Evolutionary conservation across 2,113 vertebrate genomes (phyloP), one percentile per base, ranked within the genome.

Genomic region (Xerus inauris): DNA sequence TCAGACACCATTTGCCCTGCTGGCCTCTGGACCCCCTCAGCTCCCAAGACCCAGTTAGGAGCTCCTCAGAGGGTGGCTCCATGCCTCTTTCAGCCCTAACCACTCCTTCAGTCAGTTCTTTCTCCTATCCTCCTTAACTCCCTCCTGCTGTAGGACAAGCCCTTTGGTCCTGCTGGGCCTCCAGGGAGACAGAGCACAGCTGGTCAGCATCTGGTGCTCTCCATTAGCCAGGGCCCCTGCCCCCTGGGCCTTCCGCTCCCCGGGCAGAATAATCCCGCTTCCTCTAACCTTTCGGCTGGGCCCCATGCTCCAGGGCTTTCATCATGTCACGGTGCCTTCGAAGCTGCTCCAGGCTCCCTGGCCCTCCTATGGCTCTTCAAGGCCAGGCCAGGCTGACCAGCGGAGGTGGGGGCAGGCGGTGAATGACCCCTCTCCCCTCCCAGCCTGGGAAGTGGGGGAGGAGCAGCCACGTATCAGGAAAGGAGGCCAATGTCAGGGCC

Each of bases 181-280:
- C 95, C 89, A 75, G 97, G 97, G 97, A 96, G 83, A 94, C 80
- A 20, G 86, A 62, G 73, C 88, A 97, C 97, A 98, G 97, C 97
- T 98, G 97, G 97, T 65, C 97, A 96, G 97, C 97, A 98, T 97
- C 97, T 98, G 97, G 96, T 45, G 75, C 77, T 91, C 45, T 32
- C 97, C 95, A 97, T 97, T 97, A 98, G 95, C 94, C 87, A 57
- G 91, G 97, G 94, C 96, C 95, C 87, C 87, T 94, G 96, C 91
- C 96, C 96, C 96, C 96, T 67, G 96, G 97, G 96, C 97, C 96
- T 98, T 97, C 97, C 97, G 96, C 96, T 97, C 94, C 94, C 93
- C 1, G 1, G 97, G 97, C n/a, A 1, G 84, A 97, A 87, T 98
- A 97, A 98, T 96, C 97, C 95, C 17, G 93, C 95, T 98, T 98